These are phyloP conservation scores for Nycteola revayana DNA, from an alignment of 2,888 invertebrate genomes.

Conservation along the genomic window DNA sequence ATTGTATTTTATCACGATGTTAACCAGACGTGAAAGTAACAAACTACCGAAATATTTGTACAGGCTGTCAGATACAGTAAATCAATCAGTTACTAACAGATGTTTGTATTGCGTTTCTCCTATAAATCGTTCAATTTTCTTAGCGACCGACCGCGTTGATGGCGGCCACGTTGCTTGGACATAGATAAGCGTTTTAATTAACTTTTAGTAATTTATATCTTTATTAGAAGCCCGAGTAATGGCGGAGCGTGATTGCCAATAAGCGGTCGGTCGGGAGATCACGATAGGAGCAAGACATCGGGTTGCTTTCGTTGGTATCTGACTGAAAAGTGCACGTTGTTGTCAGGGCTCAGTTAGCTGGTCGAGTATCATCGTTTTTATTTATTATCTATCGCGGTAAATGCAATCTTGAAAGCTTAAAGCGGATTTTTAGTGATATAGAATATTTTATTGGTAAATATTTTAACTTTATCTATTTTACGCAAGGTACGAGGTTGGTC, in stretches of 20 bases:
- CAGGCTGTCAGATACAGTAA: slow-evolving; percentile 34
- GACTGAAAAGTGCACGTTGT: slow-evolving; percentile 45
- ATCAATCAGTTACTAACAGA: slow-evolving; percentile 50
- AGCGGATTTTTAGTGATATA: no score
- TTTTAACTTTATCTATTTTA: no score
- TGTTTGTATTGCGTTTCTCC: slow-evolving; percentile 47
- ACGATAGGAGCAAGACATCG: slow-evolving; percentile 47
- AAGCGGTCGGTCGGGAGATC: slow-evolving; percentile 49
- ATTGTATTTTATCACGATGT: slow-evolving; percentile 25
- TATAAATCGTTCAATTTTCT: slow-evolving; percentile 70
- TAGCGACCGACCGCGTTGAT: slow-evolving; percentile 44
- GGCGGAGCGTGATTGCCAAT: slow-evolving; percentile 65
- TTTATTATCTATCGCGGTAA: no score
- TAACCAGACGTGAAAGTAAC: slow-evolving; percentile 24
- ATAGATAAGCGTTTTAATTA: slow-evolving; percentile 76
- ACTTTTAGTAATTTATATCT: slow-evolving; percentile 78
- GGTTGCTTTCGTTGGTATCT: slow-evolving; percentile 45
- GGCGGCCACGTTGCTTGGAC: slow-evolving; percentile 43
- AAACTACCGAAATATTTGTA: slow-evolving; percentile 35
- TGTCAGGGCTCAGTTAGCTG: slow-evolving; percentile 35
- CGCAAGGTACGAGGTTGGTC: no score
- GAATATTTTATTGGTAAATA: no score
- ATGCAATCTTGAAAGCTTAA: no score
- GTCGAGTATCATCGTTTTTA: no score
- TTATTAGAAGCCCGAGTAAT: slow-evolving; percentile 67